Percentiles rank a stretch among this genome's conserved stretches.
Conservation (phyloP, 2,888 invertebrate genomes). For the Ennomos erosarius region DNA sequence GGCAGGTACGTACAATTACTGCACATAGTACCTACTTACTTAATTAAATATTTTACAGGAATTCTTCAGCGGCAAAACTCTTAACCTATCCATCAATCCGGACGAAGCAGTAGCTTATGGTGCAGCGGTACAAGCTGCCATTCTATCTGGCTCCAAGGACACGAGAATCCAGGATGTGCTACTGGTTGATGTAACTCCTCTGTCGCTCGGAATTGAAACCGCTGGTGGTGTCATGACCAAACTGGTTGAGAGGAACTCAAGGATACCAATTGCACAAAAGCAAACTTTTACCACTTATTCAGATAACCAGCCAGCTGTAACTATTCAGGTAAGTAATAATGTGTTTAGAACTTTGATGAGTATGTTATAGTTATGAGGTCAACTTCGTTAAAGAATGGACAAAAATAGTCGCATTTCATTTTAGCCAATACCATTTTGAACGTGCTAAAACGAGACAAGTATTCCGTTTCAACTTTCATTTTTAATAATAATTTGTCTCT, state of each 20-base stretch:
- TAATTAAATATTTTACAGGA: conserved; percentile 72
- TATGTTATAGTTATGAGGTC: too few species aligned
- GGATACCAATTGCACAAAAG: conserved; percentile 92
- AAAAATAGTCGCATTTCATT: too few species aligned
- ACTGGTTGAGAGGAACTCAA: conserved; percentile 92
- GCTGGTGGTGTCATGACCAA: conserved; percentile 94
- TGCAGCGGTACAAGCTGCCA: conserved; percentile 97
- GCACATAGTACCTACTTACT: neutral
- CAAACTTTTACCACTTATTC: conserved; percentile 95
- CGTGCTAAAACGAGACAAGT: too few species aligned
- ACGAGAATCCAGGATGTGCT: conserved; percentile 92
- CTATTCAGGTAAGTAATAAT: conserved; percentile 88
- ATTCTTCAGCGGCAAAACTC: conserved; percentile 91
- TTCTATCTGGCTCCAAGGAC: conserved; percentile 89
- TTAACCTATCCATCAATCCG: conserved; percentile 96
- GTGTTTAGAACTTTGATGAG: too few species aligned
- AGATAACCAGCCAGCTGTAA: conserved; percentile 96
- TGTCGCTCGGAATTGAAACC: conserved; percentile 93
- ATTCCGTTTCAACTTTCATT: too few species aligned
- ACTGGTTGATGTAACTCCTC: conserved; percentile 91
- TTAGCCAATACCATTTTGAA: too few species aligned
- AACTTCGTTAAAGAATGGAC: too few species aligned
- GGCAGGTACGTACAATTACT: neutral
- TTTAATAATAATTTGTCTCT: too few species aligned
- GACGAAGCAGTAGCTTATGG: conserved; percentile 97